Evolutionary conservation across 2,888 invertebrate species (phyloP).

Genomic region (Aromia moschata): DNA sequence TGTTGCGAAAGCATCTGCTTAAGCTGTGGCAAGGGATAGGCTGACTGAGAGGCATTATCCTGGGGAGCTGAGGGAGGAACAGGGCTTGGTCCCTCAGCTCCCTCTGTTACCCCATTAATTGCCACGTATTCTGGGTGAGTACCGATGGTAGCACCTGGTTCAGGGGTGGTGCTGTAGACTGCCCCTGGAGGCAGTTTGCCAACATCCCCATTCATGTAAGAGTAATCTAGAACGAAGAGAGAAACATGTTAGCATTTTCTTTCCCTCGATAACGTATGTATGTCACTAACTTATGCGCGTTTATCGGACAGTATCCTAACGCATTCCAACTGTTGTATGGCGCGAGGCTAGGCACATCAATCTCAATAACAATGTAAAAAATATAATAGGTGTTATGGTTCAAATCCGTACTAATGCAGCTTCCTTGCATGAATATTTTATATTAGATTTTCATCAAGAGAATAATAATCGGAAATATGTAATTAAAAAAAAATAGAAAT

Average conservation of each 20-base stretch:
- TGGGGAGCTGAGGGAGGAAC: conserved; percentile 63
- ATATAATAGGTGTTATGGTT: too few species aligned
- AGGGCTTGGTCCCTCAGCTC: conserved; percentile 62
- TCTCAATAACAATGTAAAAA: too few species aligned
- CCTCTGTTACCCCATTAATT: conserved; percentile 61
- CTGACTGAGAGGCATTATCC: conserved; percentile 63
- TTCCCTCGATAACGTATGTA: too few species aligned
- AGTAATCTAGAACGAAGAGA: conserved; percentile 69
- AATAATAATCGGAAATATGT: too few species aligned
- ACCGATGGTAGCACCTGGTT: conserved; percentile 57
- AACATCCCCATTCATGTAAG: conserved; percentile 86
- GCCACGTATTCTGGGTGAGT: conserved; percentile 44
- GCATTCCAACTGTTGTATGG: too few species aligned
- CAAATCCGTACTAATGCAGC: too few species aligned
- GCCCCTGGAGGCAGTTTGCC: conserved; percentile 78
- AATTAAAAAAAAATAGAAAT: too few species aligned
- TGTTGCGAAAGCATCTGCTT: conserved; percentile 82
- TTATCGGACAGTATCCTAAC: too few species aligned
- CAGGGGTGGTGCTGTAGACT: conserved; percentile 75
- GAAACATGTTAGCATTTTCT: conserved; percentile 4
- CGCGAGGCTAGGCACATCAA: too few species aligned
- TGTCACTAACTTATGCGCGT: too few species aligned
- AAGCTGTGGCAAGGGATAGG: conserved; percentile 76
- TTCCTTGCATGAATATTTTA: too few species aligned
- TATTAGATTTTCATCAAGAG: too few species aligned